Base-by-base conservation (phyloP, 2,113 vertebrate genomes). In the Lycocorax pyrrhopterus region DNA sequence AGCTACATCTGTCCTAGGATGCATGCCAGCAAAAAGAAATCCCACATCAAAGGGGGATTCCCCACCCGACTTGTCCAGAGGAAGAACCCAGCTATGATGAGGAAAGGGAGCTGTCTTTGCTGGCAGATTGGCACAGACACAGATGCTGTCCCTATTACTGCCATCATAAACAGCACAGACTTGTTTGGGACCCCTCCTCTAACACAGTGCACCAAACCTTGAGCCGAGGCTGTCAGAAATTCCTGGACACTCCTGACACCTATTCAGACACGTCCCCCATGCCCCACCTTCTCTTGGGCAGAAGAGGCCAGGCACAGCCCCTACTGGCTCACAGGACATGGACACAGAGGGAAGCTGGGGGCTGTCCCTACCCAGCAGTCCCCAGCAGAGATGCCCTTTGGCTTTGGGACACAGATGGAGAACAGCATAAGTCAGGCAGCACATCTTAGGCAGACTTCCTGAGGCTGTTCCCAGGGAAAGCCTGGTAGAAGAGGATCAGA, bases 231-330 rank as follows among this genome's bases (percentile, higher is more conserved):
- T 68, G 29, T 49, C 64, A 93, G 74, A 77, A 62, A 44, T 21
- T 30, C n/a, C 58, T 33, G 21, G 23, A 13, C 16, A 32, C 8
- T 39, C 41, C 55, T 6, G 7, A 56, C 12, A 44, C 52, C 47
- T 58, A 7, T 23, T 76, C 47, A 59, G 43, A 30, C 10, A 13
- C 0, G 0, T 44, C 6, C 67, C 16, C 32, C 25, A 27, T 11
- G n/a, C 16, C 6, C 10, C 20, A 6, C 51, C 47, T 75, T 44
- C 51, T 79, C 27, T 74, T 25, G 35, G 29, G 23, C 35, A 84
- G 64, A 8, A 44, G 39, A 55, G 32, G 39, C 4, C 0, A 3
- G 37, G 51, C 51, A 66, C 0, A 0, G 33, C 19, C 17, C 27
- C 10, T 58, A 4, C 43, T 41, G 47, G 60, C 35, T 41, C 23